These are phyloP conservation scores for Drosophila sordidapex DNA, from an alignment of 2,888 invertebrate species.

Conservation along the genomic window DNA sequence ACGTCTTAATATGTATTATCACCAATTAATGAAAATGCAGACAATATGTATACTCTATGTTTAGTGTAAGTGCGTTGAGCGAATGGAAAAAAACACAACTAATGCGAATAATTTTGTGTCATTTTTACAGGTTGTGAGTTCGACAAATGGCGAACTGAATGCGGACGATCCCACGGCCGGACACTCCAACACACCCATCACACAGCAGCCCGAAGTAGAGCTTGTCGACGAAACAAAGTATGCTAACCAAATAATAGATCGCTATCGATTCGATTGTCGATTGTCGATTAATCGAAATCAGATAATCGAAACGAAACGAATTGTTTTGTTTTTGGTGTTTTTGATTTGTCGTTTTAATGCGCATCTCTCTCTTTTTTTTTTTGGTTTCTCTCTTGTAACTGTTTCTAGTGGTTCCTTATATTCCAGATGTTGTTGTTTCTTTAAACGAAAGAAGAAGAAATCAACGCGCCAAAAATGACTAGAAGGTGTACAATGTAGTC, in stretches of 20 bases:
- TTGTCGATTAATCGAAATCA: constrained; percentile 12
- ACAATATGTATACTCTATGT: constrained; percentile 61
- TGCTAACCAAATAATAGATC: constrained; percentile 85
- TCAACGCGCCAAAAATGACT: constrained; percentile 95
- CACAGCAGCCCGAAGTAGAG: constrained; percentile 96
- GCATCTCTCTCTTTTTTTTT: constrained; percentile 47
- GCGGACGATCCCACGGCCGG: constrained; percentile 98
- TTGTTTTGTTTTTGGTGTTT: constrained; percentile 48
- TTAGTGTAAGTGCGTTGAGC: constrained; percentile 55
- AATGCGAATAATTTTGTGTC: constrained; percentile 45
- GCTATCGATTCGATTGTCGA: constrained; percentile 14
- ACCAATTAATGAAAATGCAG: constrained; percentile 45
- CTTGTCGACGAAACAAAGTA: constrained; percentile 99
- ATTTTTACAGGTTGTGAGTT: constrained; percentile 94
- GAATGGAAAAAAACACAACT: constrained; percentile 16
- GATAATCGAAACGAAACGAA: not conserved
- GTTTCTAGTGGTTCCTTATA: constrained; percentile 77
- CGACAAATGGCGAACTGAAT: constrained; percentile 97
- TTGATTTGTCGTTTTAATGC: constrained; percentile 78
- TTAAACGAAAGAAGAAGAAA: constrained; percentile 99
- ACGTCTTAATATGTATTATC: constrained; percentile 43
- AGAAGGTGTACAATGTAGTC: constrained; percentile 89
- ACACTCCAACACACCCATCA: constrained; percentile 98
- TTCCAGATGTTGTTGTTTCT: constrained; percentile 98
- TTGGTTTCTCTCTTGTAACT: constrained; percentile 63